phyloP scores from a whole-genome alignment of 1,140 invertebrate species.

The Apis cerana region DNA sequence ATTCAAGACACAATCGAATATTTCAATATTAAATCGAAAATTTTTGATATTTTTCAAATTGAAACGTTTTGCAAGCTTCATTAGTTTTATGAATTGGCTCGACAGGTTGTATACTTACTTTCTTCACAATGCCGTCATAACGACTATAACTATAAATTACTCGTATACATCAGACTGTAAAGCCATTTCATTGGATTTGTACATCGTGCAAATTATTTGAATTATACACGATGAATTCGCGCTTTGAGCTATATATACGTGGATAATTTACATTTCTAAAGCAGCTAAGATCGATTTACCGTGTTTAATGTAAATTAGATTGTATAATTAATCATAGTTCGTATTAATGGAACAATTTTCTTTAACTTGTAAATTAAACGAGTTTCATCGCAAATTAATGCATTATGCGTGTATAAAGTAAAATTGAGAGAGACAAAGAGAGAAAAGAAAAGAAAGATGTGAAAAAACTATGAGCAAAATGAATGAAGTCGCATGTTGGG shows the following conservation, averaged over 20 bases:
- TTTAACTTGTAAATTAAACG: no score
- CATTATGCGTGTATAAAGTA: no score
- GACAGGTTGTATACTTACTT: background rate
- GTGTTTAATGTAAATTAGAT: background rate
- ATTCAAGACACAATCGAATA: no score
- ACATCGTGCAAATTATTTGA: background rate
- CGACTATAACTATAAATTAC: background rate
- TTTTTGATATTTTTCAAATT: no score
- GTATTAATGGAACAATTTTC: background rate
- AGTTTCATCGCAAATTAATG: no score
- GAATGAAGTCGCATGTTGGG: no score
- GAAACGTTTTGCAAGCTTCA: no score
- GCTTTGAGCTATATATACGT: background rate
- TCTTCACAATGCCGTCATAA: background rate
- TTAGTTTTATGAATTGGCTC: no score
- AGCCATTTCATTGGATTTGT: background rate
- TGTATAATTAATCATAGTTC: background rate
- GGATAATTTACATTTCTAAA: background rate
- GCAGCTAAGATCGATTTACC: background rate
- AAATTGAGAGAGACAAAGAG: no score
- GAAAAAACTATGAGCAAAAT: no score
- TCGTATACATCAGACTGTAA: background rate
- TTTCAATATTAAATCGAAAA: no score
- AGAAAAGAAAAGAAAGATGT: no score
- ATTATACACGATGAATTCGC: background rate